Evolutionary conservation across 2,113 vertebrate genomes (phyloP), one percentile per base, ranked within the genome.

Genomic region (Lagopus muta): DNA sequence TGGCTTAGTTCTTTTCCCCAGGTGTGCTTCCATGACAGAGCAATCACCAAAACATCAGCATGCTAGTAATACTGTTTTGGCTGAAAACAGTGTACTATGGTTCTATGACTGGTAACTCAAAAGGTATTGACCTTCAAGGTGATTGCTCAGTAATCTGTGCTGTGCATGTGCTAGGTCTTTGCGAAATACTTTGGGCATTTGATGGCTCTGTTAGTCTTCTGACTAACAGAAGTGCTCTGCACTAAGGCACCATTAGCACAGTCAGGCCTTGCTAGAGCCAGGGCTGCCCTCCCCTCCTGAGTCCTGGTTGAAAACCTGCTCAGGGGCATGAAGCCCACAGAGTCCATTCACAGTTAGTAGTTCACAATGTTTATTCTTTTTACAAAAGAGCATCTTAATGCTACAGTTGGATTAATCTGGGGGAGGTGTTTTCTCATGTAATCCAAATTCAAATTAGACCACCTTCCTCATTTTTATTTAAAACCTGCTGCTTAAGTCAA

Each of bases 391-490:
- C 17, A 38, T 13, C 61, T 82, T 76, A 82, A 11, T 8, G 16
- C 62, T 57, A 69, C 6, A 40, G 24, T 32, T 66, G 70, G 5
- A 82, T 82, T 89, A 54, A 70, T 67, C 82, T 67, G 8, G 28
- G 14, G 20, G 13, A 67, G 47, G 65, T 13, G n/a, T 91, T 91
- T 88, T 88, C 60, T 94, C 82, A 86, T 25, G 27, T 36, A 92
- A 87, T 89, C 91, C 91, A 89, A 90, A 92, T 75, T 43, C 30
- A 60, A 95, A 54, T 88, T 92, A 91, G 54, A 80, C 52, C 25
- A 55, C 47, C 22, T 86, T 20, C 36, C 70, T 36, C 32, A 86
- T 34, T 86, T 89, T 88, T 83, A 80, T 91, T 94, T 91, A 86
- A 67, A 86, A 86, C 50, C 67, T 83, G 40, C 22, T 88, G 42